A percentile compares a stretch with the other conserved stretches of the same genome.
These are phyloP conservation scores for Cephus pygmeus DNA, from an alignment of 2,888 invertebrate genomes.

Conservation along the genomic window DNA sequence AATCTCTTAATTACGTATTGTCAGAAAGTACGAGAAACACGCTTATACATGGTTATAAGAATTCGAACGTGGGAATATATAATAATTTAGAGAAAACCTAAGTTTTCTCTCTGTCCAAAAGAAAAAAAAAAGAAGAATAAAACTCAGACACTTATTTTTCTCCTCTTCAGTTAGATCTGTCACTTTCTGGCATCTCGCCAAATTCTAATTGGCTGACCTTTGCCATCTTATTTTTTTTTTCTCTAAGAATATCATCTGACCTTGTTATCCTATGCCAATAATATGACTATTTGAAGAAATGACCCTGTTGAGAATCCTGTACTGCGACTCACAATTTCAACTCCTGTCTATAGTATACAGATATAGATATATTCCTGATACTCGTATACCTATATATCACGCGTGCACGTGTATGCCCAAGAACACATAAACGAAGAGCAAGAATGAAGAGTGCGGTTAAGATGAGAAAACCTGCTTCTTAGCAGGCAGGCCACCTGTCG, in stretches of 20 bases:
- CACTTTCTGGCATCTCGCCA: neutral
- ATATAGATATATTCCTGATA: neutral
- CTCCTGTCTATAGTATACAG: neutral
- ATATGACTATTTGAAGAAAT: neutral
- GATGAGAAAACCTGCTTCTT: conserved; percentile 50
- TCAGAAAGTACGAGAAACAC: neutral
- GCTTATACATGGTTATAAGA: neutral
- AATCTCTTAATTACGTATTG: neutral
- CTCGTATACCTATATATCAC: neutral
- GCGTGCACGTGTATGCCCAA: neutral
- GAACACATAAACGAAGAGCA: neutral
- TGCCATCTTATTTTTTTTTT: neutral
- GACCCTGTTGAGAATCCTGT: neutral
- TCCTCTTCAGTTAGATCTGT: neutral
- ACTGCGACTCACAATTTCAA: neutral
- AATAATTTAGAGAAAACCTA: neutral
- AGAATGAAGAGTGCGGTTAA: neutral
- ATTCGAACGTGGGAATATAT: neutral
- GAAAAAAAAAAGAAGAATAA: neutral
- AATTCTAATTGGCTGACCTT: neutral
- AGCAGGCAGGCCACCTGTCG: conserved; percentile 57
- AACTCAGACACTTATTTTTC: neutral
- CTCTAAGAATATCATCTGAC: neutral
- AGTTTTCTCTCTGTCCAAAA: neutral
- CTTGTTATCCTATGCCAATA: neutral